phyloP scores from a whole-genome alignment of 1,140 invertebrate genomes.

The Tetramorium parvispinum region DNA sequence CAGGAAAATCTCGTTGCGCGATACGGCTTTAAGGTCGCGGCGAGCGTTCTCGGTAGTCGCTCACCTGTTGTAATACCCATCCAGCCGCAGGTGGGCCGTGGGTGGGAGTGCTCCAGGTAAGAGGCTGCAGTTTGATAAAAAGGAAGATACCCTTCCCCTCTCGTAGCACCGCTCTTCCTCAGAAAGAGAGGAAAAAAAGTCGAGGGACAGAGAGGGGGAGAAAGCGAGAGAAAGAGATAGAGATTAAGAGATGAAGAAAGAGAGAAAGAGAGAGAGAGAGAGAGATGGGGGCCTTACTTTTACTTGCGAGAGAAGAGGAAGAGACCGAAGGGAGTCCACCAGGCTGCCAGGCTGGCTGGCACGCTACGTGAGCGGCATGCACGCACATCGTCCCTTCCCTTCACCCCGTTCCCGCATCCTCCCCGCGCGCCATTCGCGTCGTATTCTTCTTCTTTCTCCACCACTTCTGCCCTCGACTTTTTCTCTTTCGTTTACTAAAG shows the following conservation, averaged over 20 bases:
- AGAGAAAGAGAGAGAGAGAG: background rate
- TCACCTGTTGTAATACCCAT: conserved; percentile 75
- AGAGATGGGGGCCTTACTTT: conserved; percentile 60
- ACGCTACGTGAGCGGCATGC: conserved; percentile 84
- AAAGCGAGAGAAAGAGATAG: conserved; percentile 24
- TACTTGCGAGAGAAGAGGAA: conserved; percentile 54
- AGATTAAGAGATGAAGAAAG: conserved; percentile 1
- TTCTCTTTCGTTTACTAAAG: conserved; percentile 61
- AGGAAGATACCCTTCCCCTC: conserved; percentile 79
- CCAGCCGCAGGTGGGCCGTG: conserved; percentile 81
- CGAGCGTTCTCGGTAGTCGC: conserved; percentile 71
- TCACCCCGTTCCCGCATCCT: conserved; percentile 42
- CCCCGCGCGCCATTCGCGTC: background rate
- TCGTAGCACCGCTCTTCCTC: conserved; percentile 28
- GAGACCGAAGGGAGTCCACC: conserved; percentile 55
- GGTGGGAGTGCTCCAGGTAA: conserved; percentile 82
- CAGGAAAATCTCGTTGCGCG: conserved; percentile 63
- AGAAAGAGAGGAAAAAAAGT: conserved; percentile 48
- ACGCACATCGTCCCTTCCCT: conserved; percentile 79
- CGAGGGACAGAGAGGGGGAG: background rate
- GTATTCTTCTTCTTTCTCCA: conserved; percentile 68
- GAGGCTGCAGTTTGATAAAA: conserved; percentile 82
- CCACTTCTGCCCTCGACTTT: conserved; percentile 59
- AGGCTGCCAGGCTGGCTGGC: conserved; percentile 76
- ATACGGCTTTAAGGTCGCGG: conserved; percentile 67